A percentile compares a stretch with the other conserved stretches of the same genome.
Evolutionary conservation across 2,113 vertebrate species (phyloP).

Genomic region (Ciconia boyciana): DNA sequence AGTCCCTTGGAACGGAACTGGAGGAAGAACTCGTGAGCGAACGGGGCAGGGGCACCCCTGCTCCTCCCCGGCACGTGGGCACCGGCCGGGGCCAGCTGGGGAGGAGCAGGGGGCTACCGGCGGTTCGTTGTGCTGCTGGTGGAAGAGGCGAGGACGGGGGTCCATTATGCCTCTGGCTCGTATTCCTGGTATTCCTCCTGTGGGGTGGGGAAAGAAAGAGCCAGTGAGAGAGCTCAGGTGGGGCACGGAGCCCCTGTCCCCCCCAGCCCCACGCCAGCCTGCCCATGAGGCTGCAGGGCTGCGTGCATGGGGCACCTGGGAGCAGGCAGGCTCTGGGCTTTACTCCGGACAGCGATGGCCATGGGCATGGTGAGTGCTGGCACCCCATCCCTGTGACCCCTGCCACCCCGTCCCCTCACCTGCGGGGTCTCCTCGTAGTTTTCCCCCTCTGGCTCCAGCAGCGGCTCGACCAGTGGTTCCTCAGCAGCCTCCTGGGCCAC

Average conservation of each 20-base stretch:
- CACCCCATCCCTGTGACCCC: not conserved
- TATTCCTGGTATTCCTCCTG: conserved; percentile 97
- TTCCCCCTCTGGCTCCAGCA: conserved; percentile 92
- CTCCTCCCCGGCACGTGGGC: conserved; percentile 7
- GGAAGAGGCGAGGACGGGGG: conserved; percentile 77
- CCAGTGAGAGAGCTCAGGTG: not conserved
- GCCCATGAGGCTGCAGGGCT: not conserved
- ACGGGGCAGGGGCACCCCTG: conserved; percentile 45
- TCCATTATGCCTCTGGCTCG: conserved; percentile 94
- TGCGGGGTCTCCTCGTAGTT: conserved; percentile 90
- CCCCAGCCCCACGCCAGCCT: not conserved
- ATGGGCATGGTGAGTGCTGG: rapidly evolving
- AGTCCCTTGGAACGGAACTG: conserved; percentile 67
- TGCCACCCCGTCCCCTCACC: conserved; percentile 68
- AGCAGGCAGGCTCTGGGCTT: not conserved
- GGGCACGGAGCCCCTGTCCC: not conserved
- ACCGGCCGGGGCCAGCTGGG: not conserved
- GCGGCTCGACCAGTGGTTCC: conserved; percentile 86
- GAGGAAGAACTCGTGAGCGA: conserved; percentile 78
- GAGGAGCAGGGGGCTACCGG: conserved; percentile 40
- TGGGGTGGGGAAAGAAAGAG: not conserved
- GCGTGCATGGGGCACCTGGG: rapidly evolving
- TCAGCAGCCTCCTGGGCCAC: conserved; percentile 95
- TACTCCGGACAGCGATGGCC: not conserved
- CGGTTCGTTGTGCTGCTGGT: conserved; percentile 94